These are phyloP conservation scores for Cataglyphis altisquamis DNA, from an alignment of 2,888 invertebrate species.

Conservation along the genomic window DNA sequence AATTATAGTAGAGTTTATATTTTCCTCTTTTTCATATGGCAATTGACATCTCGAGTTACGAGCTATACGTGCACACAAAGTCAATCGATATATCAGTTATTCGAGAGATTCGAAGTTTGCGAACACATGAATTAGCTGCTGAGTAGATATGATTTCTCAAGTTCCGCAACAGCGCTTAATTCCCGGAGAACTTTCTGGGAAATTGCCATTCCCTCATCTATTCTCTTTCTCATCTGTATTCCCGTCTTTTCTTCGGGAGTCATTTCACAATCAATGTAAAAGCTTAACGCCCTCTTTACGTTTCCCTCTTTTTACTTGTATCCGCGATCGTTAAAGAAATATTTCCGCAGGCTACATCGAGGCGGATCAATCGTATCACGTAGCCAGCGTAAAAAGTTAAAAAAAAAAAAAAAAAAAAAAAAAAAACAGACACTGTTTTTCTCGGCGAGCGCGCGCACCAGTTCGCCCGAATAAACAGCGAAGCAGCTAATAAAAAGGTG, in stretches of 20 bases:
- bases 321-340: constrained; percentile 15
- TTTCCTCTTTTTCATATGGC: not conserved
- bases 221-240: constrained; percentile 28
- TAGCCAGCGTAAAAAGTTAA: constrained; percentile 12
- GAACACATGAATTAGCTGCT: constrained; percentile 24
- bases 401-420: not conserved
- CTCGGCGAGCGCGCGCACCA: not conserved
- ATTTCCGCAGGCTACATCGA: constrained; percentile 17
- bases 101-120: constrained; percentile 2
- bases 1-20: not conserved
- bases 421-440: constrained; percentile 41
- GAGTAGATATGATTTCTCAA: constrained; percentile 37
- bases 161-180: not conserved
- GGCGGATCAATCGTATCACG: constrained; percentile 14
- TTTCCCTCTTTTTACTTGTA: not conserved
- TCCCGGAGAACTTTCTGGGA: not conserved
- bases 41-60: not conserved
- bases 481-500: constrained; percentile 51
- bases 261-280: constrained; percentile 35
- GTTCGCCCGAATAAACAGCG: constrained; percentile 39
- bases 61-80: not conserved
- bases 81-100: constrained; percentile 10
- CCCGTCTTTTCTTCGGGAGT: not conserved
- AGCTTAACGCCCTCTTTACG: not conserved
- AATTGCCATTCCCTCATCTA: not conserved